Conservation (phyloP, 2,113 vertebrate genomes). For the Chinchilla lanigera region DNA sequence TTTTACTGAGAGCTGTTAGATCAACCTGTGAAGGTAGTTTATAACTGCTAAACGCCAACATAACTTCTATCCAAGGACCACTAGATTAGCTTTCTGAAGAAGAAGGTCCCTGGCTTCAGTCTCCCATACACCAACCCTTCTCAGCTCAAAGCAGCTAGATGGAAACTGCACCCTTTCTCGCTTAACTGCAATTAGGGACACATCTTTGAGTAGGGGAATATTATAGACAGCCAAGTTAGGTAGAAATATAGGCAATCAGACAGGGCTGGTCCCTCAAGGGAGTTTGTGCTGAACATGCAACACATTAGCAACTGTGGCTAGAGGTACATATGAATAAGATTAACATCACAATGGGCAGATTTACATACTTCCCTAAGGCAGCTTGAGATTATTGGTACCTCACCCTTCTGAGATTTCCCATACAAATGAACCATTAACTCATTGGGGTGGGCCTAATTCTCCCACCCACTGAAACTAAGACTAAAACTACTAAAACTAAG, state of each 20-base stretch:
- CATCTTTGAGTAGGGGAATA: not conserved
- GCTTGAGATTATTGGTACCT: not conserved
- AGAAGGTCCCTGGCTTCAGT: no score
- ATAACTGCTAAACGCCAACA: no score
- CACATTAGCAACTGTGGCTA: not conserved
- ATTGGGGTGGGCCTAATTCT: not conserved
- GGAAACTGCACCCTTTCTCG: not conserved
- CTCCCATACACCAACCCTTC: no score
- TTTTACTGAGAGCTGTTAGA: no score
- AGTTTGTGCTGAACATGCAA: not conserved
- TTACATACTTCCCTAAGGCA: not conserved
- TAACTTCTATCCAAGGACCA: no score
- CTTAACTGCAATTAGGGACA: not conserved
- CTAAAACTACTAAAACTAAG: not conserved
- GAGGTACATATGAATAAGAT: not conserved
- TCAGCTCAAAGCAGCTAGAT: no score
- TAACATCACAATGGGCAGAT: not conserved
- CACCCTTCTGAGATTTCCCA: not conserved
- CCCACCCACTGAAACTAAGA: not conserved
- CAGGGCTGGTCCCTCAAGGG: not conserved
- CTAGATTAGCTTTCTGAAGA: no score
- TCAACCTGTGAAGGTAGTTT: no score
- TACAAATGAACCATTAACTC: not conserved
- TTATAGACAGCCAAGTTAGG: not conserved
- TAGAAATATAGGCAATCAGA: not conserved